These are phyloP conservation scores for Palythoa grandiflora DNA, from an alignment of 92 coral and sea anemone genomes.

Conservation along the genomic window DNA sequence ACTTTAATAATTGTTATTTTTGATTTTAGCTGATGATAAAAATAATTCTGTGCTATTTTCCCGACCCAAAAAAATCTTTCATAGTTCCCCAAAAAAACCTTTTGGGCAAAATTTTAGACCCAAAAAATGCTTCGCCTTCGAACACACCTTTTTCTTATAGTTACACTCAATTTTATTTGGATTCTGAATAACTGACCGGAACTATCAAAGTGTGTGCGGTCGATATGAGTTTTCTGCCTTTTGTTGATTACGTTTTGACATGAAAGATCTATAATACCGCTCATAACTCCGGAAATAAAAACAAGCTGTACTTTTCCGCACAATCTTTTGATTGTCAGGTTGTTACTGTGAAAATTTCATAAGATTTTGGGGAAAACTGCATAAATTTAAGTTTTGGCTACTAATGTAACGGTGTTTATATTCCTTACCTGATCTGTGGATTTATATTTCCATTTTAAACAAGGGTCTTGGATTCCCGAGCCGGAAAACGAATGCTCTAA, in stretches of 20 bases:
- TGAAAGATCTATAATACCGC: too few species aligned
- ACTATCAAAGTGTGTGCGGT: background rate
- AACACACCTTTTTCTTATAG: background rate
- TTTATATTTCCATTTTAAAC: too few species aligned
- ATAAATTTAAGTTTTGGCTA: background rate
- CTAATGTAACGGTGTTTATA: background rate
- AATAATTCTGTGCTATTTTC: background rate
- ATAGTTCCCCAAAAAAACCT: background rate
- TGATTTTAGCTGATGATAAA: background rate
- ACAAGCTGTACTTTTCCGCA: too few species aligned
- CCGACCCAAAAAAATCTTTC: background rate
- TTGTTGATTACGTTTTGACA: too few species aligned
- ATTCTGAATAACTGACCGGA: background rate
- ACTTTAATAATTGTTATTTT: background rate
- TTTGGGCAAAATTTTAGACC: background rate
- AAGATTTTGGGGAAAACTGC: background rate
- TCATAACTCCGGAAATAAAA: too few species aligned
- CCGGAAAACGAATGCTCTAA: too few species aligned
- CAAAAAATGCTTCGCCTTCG: background rate
- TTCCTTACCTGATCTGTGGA: background rate
- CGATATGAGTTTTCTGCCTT: too few species aligned
- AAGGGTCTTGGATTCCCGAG: too few species aligned
- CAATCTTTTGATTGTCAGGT: too few species aligned
- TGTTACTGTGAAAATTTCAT: too few species aligned
- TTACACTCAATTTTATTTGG: background rate